Evolutionary conservation across 2,113 vertebrate species (phyloP).

Genomic region (Gnathonemus echidnorhynchus): DNA sequence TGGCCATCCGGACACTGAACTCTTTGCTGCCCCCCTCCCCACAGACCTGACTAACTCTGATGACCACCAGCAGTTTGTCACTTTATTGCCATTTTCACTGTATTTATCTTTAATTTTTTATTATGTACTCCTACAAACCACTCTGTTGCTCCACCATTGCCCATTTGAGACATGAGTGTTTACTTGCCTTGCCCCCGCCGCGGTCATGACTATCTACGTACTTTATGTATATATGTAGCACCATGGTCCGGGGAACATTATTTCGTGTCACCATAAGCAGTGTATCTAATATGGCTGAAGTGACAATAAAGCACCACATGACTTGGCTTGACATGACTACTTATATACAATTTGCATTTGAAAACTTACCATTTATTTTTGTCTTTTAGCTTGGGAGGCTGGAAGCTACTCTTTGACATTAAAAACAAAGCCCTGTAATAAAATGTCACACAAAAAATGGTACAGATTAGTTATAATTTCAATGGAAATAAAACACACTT

Average conservation of each 20-base stretch:
- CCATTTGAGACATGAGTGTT: background rate
- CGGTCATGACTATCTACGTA: background rate
- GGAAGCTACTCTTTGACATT: constrained; percentile 97
- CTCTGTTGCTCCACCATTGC: background rate
- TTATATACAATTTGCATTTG: background rate
- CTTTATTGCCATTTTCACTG: background rate
- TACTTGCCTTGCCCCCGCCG: background rate
- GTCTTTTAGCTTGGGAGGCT: constrained; percentile 95
- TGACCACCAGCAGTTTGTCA: background rate
- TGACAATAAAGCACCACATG: background rate
- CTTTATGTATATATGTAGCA: background rate
- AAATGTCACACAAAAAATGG: constrained; percentile 12
- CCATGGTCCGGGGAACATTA: background rate
- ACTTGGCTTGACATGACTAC: background rate
- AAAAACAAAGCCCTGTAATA: constrained; percentile 83
- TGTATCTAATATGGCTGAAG: background rate
- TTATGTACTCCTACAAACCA: background rate
- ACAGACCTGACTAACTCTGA: background rate
- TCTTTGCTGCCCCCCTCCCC: background rate
- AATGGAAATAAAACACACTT: background rate
- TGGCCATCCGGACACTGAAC: background rate
- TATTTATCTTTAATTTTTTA: background rate
- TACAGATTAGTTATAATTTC: background rate
- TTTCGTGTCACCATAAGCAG: background rate
- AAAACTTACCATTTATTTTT: constrained; percentile 87